Evolutionary conservation across 2,113 vertebrate genomes (phyloP).

Genomic region (Procavia capensis): DNA sequence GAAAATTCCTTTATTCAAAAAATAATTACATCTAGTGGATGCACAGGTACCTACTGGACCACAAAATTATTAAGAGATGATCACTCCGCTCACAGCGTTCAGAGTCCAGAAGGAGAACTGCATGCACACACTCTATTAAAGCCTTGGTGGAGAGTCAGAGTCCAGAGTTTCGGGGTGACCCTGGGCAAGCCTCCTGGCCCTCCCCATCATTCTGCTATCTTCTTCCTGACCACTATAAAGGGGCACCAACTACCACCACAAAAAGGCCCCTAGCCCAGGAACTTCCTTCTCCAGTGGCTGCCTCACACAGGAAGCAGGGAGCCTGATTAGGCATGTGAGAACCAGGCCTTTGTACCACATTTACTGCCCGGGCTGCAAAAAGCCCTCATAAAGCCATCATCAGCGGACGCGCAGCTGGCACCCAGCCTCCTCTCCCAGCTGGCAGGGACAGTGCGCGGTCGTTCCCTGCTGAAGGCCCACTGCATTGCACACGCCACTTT

Average conservation of each 20-base stretch:
- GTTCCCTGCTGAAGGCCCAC: constrained; percentile 83
- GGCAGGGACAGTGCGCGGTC: constrained; percentile 77
- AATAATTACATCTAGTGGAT: background rate
- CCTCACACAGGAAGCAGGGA: constrained; percentile 55
- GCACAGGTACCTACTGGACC: background rate
- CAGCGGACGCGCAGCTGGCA: constrained; percentile 79
- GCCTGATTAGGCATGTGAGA: constrained; percentile 65
- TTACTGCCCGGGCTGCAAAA: constrained; percentile 80
- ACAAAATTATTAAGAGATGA: background rate
- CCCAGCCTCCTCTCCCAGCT: constrained; percentile 73
- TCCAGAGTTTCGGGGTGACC: background rate
- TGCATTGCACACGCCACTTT: constrained; percentile 85
- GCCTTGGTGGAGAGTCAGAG: background rate
- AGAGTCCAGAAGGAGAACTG: background rate
- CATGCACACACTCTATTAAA: background rate
- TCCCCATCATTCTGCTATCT: background rate
- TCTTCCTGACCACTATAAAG: background rate
- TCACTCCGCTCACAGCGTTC: background rate
- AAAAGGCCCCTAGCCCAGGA: background rate
- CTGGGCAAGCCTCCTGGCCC: background rate
- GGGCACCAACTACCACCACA: background rate
- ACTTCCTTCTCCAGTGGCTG: constrained; percentile 37
- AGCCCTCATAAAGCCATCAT: constrained; percentile 79
- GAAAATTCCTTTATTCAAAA: background rate
- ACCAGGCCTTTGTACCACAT: constrained; percentile 69